Conservation (phyloP, 2,797 vertebrate species). For the Aulostomus chinensis region DNA sequence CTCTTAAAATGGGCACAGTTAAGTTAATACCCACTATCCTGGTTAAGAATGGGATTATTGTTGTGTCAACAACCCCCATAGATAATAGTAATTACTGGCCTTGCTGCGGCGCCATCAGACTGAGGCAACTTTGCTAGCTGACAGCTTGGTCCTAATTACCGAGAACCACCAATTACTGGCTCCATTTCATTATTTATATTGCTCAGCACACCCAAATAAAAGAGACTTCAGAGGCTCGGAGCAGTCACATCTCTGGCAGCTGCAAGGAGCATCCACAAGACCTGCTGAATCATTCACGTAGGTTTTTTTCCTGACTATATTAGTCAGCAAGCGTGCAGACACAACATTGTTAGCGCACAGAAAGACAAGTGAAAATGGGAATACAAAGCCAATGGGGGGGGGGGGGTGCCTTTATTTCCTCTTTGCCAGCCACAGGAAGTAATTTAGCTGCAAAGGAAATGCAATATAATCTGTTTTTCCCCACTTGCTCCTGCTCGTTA, state of each 20-base stretch:
- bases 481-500: conserved; percentile 31
- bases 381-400: conserved; percentile 25
- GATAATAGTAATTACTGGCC: conserved; percentile 81
- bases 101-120: conserved; percentile 66
- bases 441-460: conserved; percentile 66
- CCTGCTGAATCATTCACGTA: conserved; percentile 55
- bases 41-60: conserved; percentile 70
- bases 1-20: conserved; percentile 46
- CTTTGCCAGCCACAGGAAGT: conserved; percentile 61
- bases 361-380: conserved; percentile 15
- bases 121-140: conserved; percentile 72
- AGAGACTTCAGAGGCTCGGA: conserved; percentile 68
- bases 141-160: conserved; percentile 83
- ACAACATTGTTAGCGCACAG: conserved; percentile 11
- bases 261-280: conserved; percentile 47
- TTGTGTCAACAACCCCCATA: conserved; percentile 78
- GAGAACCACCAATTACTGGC: conserved; percentile 81
- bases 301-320: conserved; percentile 16
- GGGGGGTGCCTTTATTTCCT: conserved; percentile 49
- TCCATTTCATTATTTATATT: conserved; percentile 82
- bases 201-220: conserved; percentile 72
- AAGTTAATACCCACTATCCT: conserved; percentile 56
- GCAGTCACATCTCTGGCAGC: conserved; percentile 58
- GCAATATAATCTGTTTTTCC: conserved; percentile 46
- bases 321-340: conserved; percentile 26